phyloP scores from a whole-genome alignment of 2,113 vertebrate species.

The Eclectus roratus region DNA sequence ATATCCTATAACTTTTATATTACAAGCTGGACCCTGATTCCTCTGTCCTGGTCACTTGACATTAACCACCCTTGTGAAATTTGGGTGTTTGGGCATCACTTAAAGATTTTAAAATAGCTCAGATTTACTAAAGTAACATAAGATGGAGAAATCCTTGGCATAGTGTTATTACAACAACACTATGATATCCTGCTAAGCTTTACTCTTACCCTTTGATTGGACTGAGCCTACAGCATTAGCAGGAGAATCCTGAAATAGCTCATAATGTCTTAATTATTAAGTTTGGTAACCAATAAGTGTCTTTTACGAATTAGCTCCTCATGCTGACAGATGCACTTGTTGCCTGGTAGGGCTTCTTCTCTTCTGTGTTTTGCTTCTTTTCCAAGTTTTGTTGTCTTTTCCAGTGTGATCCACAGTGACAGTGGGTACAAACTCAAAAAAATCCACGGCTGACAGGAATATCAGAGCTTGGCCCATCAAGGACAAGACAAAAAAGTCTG shows the following conservation, averaged over 20 bases:
- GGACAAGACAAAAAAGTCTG: background rate
- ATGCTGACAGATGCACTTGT: background rate
- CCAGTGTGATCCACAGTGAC: background rate
- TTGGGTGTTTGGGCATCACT: background rate
- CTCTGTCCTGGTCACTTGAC: background rate
- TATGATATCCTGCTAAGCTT: background rate
- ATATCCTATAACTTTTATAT: background rate
- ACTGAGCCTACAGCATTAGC: background rate
- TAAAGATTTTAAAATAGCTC: background rate
- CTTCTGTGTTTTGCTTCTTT: background rate
- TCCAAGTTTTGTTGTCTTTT: background rate
- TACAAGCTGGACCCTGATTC: background rate
- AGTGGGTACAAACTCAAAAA: background rate
- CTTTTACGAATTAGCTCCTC: background rate
- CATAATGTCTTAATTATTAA: background rate
- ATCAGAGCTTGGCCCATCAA: background rate
- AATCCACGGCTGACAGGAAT: background rate
- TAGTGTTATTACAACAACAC: background rate
- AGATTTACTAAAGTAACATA: background rate
- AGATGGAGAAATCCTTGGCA: background rate
- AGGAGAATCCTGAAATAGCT: background rate
- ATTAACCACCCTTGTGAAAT: background rate
- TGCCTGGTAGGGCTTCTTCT: background rate
- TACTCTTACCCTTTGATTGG: background rate
- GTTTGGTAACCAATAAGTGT: rapidly evolving